Base-by-base conservation (phyloP, 2,888 invertebrate genomes). In the Eudemis profundana region DNA sequence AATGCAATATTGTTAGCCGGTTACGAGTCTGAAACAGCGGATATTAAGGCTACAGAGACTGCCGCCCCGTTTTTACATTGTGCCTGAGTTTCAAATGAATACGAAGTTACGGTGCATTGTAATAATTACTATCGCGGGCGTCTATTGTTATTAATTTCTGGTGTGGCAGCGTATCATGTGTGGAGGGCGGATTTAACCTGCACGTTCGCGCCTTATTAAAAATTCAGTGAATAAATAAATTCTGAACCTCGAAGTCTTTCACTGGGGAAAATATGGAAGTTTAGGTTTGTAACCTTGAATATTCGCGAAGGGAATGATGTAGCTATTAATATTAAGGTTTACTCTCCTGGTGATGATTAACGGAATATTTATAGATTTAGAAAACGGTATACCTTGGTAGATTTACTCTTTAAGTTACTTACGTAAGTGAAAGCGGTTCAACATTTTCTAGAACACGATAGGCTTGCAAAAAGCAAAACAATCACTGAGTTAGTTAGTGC, bases 1-100 rank as follows among this genome's bases (percentile, higher is more conserved):
- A 91, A 89, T 85, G 89, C 91, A 91, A 92, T 91, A 92, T 90
- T 90, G 91, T 91, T 90, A 90, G 89, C 88, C 85, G 85, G 89
- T 89, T 90, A 87, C 87, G 88, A 90, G 89, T 84, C 86, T 89
- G 86, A 85, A 90, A 89, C 89, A 86, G 86, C 90, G 89, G 90
- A 90, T 90, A 90, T 90, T 90, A 91, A 89, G 89, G 87, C 89
- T 85, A 86, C 85, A 85, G 82, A 79, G 81, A 85, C 83, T 76
- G 79, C 76, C 80, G 82, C 79, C 73, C 84, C 83, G 84, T 89
- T 89, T 89, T 88, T 88, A 87, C 85, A 86, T 84, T 88, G 85
- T 84, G 82, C 78, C 74, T 72, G 82, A 84, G 85, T 85, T 86
- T 82, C 75, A 85, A 86, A 87, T 87, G 84, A 86, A 86, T 81